Evolutionary conservation across 2,113 vertebrate genomes (phyloP).

Genomic region (Leptobrachium ailaonicum): DNA sequence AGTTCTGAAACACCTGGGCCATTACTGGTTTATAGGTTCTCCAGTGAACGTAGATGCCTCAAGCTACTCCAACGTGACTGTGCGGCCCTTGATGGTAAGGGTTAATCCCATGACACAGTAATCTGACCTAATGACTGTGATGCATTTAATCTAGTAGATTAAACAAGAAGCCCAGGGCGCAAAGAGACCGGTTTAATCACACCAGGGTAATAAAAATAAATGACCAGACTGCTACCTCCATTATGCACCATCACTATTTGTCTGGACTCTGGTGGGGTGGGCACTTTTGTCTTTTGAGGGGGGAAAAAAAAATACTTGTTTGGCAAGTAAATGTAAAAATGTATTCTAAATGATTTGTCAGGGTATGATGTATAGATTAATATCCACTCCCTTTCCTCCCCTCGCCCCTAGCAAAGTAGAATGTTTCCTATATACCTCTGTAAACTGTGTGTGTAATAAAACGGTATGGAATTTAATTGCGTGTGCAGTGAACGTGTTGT

Average conservation of each 20-base stretch:
- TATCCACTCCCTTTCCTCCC: neutral
- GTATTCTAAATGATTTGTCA: neutral
- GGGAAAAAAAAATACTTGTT: neutral
- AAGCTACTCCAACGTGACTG: no score
- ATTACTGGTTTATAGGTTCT: no score
- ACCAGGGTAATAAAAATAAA: no score
- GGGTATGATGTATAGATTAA: neutral
- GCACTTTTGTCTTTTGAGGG: neutral
- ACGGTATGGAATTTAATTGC: neutral
- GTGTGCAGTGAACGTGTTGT: no score
- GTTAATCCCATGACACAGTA: neutral
- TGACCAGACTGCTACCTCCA: neutral
- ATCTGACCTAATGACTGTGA: neutral
- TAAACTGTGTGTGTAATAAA: slow-evolving; percentile 21
- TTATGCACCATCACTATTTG: neutral
- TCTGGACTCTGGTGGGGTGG: neutral
- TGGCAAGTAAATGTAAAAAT: neutral
- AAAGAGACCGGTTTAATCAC: neutral
- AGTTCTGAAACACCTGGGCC: no score
- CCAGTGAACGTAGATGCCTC: no score
- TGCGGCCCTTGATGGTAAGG: no score
- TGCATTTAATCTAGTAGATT: neutral
- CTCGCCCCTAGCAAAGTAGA: neutral
- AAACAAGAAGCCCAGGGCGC: neutral
- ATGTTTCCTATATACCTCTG: slow-evolving; percentile 15